Evolutionary conservation across 2,888 invertebrate species (phyloP).

Genomic region (Boloria selene): DNA sequence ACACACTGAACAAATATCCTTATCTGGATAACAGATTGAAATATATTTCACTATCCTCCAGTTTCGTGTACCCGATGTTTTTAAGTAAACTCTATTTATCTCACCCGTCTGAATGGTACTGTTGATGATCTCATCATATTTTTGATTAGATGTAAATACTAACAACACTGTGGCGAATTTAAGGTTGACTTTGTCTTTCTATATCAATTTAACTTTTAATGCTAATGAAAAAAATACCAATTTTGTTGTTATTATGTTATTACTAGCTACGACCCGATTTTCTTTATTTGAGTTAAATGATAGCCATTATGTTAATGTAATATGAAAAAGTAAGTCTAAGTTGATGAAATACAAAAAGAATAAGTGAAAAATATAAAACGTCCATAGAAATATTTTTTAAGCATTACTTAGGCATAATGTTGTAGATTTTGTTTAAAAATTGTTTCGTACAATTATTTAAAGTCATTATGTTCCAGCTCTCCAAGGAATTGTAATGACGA

Average conservation of each 20-base stretch:
- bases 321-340: too few species aligned
- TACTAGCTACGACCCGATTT: too few species aligned
- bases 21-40: constrained; percentile 64
- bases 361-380: too few species aligned
- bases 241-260: too few species aligned
- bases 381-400: too few species aligned
- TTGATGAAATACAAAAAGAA: too few species aligned
- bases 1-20: constrained; percentile 73
- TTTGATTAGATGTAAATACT: constrained; percentile 10
- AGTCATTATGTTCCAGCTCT: constrained; percentile 46
- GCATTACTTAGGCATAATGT: background rate
- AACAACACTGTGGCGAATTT: constrained; percentile 26
- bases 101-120: constrained; percentile 15
- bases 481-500: constrained; percentile 55
- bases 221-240: too few species aligned
- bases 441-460: constrained; percentile 46
- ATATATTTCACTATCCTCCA: constrained; percentile 49
- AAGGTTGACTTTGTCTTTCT: background rate
- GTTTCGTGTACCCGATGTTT: constrained; percentile 32
- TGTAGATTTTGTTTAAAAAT: constrained; percentile 20
- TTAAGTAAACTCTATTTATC: constrained; percentile 35
- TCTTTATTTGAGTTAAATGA: too few species aligned
- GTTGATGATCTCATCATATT: constrained; percentile 35
- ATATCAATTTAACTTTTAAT: background rate
- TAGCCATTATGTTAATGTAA: too few species aligned